phyloP scores from a whole-genome alignment of 2,888 invertebrate species.

The Drosophila buzzatii region DNA sequence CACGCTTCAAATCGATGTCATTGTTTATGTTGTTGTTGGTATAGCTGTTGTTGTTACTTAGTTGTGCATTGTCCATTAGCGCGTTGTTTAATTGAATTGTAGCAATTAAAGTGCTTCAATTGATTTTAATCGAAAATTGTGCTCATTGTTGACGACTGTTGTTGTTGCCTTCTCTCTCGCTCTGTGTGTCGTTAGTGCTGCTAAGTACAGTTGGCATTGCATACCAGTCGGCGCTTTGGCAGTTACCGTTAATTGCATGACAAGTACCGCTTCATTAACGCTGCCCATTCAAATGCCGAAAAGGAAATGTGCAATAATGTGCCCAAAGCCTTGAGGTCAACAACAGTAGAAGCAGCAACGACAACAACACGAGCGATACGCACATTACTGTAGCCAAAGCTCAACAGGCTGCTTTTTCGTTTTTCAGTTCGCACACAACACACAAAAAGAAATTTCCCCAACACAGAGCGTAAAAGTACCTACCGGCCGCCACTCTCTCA shows the following conservation, averaged over 20 bases:
- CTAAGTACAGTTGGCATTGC: constrained; percentile 53
- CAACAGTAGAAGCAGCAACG: constrained; percentile 30
- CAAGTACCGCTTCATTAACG: constrained; percentile 74
- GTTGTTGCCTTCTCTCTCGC: constrained; percentile 1
- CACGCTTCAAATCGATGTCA: constrained; percentile 51
- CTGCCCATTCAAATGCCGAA: constrained; percentile 62
- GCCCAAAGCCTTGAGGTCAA: constrained; percentile 59
- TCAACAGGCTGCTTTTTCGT: constrained; percentile 73
- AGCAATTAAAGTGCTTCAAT: constrained; percentile 82
- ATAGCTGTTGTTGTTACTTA: constrained; percentile 25
- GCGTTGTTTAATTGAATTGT: constrained; percentile 81
- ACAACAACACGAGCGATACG: constrained; percentile 15
- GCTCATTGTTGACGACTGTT: constrained; percentile 69
- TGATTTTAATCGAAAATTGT: constrained; percentile 81
- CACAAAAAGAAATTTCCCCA: constrained; percentile 57
- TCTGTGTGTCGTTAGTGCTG: neutral
- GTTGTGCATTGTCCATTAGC: constrained; percentile 63
- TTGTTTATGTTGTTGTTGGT: constrained; percentile 30
- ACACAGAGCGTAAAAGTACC: constrained; percentile 49
- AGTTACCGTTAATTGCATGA: constrained; percentile 57
- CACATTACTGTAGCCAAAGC: constrained; percentile 40
- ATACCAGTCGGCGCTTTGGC: constrained; percentile 27
- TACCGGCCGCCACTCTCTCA: constrained; percentile 4
- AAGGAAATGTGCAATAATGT: constrained; percentile 77
- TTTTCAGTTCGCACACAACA: constrained; percentile 20